Percentiles rank a stretch among this genome's conserved stretches.
These are phyloP conservation scores for Acrocephalus arundinaceus DNA, from an alignment of 2,113 vertebrate genomes.

Conservation along the genomic window DNA sequence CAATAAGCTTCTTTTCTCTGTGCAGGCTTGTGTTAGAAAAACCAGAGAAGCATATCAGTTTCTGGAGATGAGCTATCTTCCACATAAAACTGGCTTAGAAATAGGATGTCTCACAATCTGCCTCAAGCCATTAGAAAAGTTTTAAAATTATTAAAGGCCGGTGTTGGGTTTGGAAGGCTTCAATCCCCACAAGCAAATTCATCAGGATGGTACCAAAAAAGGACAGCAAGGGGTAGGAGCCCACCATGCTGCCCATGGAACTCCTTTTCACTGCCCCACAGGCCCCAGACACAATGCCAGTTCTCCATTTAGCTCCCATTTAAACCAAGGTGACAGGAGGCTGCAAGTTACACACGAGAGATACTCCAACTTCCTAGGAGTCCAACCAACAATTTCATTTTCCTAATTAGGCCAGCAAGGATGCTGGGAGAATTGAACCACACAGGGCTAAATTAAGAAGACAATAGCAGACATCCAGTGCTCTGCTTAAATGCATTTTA, in stretches of 20 bases:
- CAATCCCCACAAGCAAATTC: neutral
- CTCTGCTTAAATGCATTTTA: neutral
- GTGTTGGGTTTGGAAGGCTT: neutral
- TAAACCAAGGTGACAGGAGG: neutral
- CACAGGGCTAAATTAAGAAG: neutral
- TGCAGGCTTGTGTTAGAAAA: neutral
- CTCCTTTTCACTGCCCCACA: neutral
- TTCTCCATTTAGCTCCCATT: neutral
- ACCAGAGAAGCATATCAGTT: neutral
- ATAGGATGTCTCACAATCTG: neutral
- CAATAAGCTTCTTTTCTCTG: neutral
- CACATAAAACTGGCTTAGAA: neutral
- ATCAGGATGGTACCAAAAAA: neutral
- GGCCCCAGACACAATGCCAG: no score
- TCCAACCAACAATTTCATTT: neutral
- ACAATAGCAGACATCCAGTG: fast-evolving
- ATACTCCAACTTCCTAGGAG: neutral
- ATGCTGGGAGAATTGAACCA: neutral
- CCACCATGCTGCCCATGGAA: neutral
- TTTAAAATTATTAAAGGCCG: neutral
- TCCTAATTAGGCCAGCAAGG: neutral
- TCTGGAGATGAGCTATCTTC: neutral
- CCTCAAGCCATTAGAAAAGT: neutral
- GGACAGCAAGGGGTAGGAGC: neutral
- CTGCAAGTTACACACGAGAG: neutral